These are phyloP conservation scores for Nephrotoma appendiculata DNA, from an alignment of 2,888 invertebrate genomes.

Conservation along the genomic window DNA sequence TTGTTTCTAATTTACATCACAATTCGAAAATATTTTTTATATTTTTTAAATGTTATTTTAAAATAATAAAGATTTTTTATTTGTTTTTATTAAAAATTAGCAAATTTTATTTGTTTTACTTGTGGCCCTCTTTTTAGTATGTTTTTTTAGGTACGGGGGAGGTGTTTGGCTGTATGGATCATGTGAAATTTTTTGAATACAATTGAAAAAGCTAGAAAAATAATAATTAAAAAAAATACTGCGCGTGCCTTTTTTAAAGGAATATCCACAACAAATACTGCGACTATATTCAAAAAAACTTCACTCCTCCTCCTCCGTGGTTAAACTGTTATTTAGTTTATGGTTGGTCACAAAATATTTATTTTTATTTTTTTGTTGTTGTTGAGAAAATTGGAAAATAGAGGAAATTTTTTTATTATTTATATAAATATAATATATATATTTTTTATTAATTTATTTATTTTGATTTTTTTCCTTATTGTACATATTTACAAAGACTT, in stretches of 20 bases:
- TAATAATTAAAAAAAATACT: not conserved
- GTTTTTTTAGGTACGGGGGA: not conserved
- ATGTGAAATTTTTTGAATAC: not conserved
- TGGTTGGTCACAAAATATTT: not conserved
- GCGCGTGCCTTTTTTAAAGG: not conserved
- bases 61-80: not conserved
- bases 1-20: slow-evolving; percentile 3
- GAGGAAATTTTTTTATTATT: not conserved
- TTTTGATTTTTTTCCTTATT: not conserved
- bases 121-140: not conserved
- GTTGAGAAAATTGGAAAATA: not conserved
- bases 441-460: not conserved
- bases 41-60: not conserved
- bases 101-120: not conserved
- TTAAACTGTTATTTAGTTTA: not conserved
- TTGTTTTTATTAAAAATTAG: not conserved
- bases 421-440: not conserved
- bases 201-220: not conserved
- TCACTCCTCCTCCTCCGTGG: not conserved
- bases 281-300: not conserved
- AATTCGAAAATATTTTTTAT: not conserved
- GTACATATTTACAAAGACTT: not conserved
- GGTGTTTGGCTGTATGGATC: not conserved
- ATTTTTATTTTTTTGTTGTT: not conserved
- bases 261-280: not conserved